These are phyloP conservation scores for Delphinus delphis DNA, from an alignment of 2,113 vertebrate genomes.

Conservation along the genomic window DNA sequence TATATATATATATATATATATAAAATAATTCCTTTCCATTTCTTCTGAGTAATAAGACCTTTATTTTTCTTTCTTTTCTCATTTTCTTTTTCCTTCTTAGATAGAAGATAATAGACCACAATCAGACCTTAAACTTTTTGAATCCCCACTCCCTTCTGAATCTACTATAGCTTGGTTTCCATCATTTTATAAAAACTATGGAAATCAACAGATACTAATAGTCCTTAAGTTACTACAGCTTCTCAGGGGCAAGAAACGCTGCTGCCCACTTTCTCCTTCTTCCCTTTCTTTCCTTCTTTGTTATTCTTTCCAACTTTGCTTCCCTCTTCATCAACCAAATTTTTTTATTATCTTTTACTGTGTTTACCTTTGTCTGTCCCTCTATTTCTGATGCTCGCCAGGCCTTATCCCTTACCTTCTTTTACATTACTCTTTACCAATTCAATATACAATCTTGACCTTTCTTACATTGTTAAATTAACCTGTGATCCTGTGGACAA, in stretches of 20 bases:
- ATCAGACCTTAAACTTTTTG: neutral
- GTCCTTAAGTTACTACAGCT: neutral
- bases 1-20: neutral
- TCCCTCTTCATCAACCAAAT: neutral
- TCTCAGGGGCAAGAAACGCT: neutral
- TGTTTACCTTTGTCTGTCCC: neutral
- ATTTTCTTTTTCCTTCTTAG: neutral
- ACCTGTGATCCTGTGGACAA: neutral
- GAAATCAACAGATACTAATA: neutral
- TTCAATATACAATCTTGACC: neutral
- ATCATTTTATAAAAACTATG: neutral
- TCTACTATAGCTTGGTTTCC: neutral
- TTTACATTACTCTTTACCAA: neutral
- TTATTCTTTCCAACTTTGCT: neutral
- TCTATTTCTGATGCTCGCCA: neutral
- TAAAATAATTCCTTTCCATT: neutral
- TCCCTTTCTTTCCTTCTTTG: neutral
- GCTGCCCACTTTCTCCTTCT: neutral
- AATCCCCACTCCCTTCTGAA: neutral
- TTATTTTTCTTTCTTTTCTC: neutral
- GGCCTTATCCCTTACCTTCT: neutral
- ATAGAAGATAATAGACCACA: too few relatives aligned
- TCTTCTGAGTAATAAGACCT: neutral
- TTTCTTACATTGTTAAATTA: neutral
- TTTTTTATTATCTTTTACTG: neutral